Evolutionary conservation across 2,888 invertebrate species (phyloP), one percentile per base, ranked within the genome.

Genomic region (Acleris sparsana): DNA sequence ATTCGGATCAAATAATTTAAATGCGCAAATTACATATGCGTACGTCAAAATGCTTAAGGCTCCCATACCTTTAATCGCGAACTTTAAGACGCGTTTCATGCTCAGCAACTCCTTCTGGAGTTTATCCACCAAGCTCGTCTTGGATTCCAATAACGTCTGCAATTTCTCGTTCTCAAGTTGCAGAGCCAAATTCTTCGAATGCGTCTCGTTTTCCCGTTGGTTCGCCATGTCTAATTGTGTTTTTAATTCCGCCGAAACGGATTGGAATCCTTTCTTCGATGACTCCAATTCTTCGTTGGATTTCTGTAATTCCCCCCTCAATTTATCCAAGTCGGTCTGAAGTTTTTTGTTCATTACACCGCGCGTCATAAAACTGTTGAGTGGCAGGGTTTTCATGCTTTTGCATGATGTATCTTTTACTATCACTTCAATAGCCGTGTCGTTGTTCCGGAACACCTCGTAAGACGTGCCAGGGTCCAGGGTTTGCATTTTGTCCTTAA

Each of bases 131-230:
- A 86, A 70, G 71, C 80, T 84, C 13, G 80, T 74, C 77, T 87
- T 89, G 1, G 83, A 84, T 5, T 82, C 79, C n/a, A 90, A 70
- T 16, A 84, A 62, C 18, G 80, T 75, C 65, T 76, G 84, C 20
- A 90, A 71, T 75, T 89, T 92, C 68, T 88, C 87, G 58, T 89
- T 90, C 61, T 92, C 91, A 49, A 92, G 70, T 69, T 82, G 83
- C 61, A 89, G 69, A 9, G 70, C 65, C 56, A 87, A 61, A 72
- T 80, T 84, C 51, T 77, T 80, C 5, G 79, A 75, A 62, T 82
- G 83, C 51, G 73, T 75, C 44, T 85, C 84, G 22, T 81, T 57
- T 69, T 89, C 89, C 22, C 81, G 73, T 20, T 80, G 74, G 71
- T 78, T 82, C 0, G 81, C 80, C 5, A 63, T 62, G 3, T 86